phyloP scores from a whole-genome alignment of 2,888 invertebrate genomes.

The Drosophila conformis region DNA sequence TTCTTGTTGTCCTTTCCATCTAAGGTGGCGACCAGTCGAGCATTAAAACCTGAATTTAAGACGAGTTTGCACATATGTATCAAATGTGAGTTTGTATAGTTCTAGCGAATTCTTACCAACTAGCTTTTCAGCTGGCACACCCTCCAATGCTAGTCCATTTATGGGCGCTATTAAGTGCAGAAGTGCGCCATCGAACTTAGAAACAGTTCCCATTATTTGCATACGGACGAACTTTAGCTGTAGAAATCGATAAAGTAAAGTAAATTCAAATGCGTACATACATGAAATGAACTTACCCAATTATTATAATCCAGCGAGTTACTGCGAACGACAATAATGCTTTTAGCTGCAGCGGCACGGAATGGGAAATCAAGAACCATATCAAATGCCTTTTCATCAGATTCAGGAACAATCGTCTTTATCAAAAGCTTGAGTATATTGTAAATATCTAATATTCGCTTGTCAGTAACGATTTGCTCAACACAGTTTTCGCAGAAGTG shows the following conservation, averaged over 20 bases:
- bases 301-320: conserved; percentile 86
- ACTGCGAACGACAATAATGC: conserved; percentile 89
- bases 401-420: conserved; percentile 74
- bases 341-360: conserved; percentile 91
- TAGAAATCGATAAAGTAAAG: neutral
- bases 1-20: conserved; percentile 88
- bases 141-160: conserved; percentile 86
- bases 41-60: conserved; percentile 86
- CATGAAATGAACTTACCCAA: conserved; percentile 63
- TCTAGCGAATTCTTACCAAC: conserved; percentile 77
- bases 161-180: conserved; percentile 88
- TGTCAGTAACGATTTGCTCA: conserved; percentile 69
- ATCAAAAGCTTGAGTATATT: conserved; percentile 72
- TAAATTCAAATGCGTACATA: neutral
- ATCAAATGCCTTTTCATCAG: conserved; percentile 88
- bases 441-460: conserved; percentile 67
- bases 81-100: neutral
- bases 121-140: conserved; percentile 81
- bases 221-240: conserved; percentile 79
- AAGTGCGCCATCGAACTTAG: conserved; percentile 87
- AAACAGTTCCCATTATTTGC: conserved; percentile 78
- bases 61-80: neutral
- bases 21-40: conserved; percentile 88
- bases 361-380: conserved; percentile 89
- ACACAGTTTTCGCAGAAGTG: conserved; percentile 67